These are phyloP conservation scores for Macrobrachium rosenbergii DNA, from an alignment of 1,140 invertebrate species.

Conservation along the genomic window DNA sequence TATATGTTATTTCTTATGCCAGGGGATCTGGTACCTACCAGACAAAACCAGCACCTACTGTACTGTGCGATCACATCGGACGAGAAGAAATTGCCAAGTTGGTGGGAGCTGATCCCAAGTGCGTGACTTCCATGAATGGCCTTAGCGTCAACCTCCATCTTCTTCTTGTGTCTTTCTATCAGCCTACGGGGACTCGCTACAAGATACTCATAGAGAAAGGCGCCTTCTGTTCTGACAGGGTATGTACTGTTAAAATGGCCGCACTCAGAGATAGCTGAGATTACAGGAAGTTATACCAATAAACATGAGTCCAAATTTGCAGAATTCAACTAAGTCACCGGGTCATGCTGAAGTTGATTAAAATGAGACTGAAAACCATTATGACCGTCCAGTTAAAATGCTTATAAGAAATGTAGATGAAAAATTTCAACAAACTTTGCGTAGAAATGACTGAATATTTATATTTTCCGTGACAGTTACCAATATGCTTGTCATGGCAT, in stretches of 20 bases:
- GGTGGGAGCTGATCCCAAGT: conserved; percentile 71
- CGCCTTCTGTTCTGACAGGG: conserved; percentile 40
- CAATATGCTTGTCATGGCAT: too few relatives aligned
- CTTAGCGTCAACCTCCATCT: conserved; percentile 71
- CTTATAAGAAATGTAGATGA: too few relatives aligned
- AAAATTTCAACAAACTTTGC: too few relatives aligned
- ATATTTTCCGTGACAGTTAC: too few relatives aligned
- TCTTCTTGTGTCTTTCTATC: conserved; percentile 25
- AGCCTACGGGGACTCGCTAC: conserved; percentile 33
- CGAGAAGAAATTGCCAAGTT: conserved; percentile 71
- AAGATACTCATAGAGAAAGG: conserved; percentile 39
- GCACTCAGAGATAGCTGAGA: too few relatives aligned
- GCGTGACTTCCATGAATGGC: conserved; percentile 75
- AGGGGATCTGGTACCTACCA: conserved; percentile 73
- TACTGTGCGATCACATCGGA: conserved; percentile 71
- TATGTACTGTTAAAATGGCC: neutral
- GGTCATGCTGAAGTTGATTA: too few relatives aligned
- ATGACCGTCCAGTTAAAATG: too few relatives aligned
- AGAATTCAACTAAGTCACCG: too few relatives aligned
- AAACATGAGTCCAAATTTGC: neutral
- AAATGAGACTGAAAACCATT: too few relatives aligned
- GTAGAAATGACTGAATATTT: too few relatives aligned
- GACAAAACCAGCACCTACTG: conserved; percentile 72
- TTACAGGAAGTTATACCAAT: neutral
- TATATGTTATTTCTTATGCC: conserved; percentile 50